Base-by-base conservation (phyloP, 2,113 vertebrate species). In the Cariama cristata region DNA sequence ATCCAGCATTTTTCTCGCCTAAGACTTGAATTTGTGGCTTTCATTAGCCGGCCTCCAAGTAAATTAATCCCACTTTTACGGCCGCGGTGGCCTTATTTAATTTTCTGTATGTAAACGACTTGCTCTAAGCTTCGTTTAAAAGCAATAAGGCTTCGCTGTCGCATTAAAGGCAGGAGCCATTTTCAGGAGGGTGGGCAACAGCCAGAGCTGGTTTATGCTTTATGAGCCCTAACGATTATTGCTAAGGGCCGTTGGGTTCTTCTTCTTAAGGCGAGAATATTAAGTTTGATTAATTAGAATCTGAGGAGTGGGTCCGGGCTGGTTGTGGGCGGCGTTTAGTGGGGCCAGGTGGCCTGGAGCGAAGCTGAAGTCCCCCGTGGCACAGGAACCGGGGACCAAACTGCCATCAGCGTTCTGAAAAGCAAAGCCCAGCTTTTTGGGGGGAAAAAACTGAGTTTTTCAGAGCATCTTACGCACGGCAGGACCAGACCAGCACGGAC, bases 401-500 rank as follows among this genome's bases (percentile, higher is more conserved):
- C 26, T 3, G 4, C 55, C 14, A 2, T 16, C 4, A 1, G 44
- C 8, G 1, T 55, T 32, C 49, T 10, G 30, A 23, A 55, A 55
- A n/a, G 38, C 24, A 35, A 79, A 53, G 32, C 49, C 19, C 23
- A 55, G 23, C 18, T 28, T 68, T 49, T 30, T 4, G 2, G 21
- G 42, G 35, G 28, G 2, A 3, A 30, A 26, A 59, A n/a, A 63
- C 1, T 5, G 28, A 17, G 17, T 1, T 33, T 47, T 68, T 47
- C 27, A 40, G 22, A 33, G n/a, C 35, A 21, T 42, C 33, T 35
- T 6, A 35, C 5, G 14, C 40, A 38, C 2, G 38, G 8, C 38
- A 38, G 38, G 38, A 38, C 22, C 5, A 4, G 28, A 35, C 4
- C 7, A 3, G 18, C 0, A 4, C 5, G 1, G 35, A 45, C 2